A percentile compares a stretch with the other conserved stretches of the same genome.
These are phyloP conservation scores for Sakesphorus luctuosus DNA, from an alignment of 2,113 vertebrate species.

Conservation along the genomic window DNA sequence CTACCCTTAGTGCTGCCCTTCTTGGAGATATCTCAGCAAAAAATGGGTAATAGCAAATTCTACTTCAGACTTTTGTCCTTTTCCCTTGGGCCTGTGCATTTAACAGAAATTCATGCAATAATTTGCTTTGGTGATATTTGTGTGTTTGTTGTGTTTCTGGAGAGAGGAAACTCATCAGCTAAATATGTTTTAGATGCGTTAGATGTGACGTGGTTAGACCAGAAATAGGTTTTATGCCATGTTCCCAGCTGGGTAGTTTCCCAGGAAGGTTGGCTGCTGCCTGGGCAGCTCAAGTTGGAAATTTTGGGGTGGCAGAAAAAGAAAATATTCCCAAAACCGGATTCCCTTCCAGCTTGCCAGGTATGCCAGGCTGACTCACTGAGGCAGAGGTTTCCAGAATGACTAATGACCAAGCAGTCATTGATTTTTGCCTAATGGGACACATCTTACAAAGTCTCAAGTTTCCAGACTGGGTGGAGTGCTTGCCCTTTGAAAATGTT, in stretches of 20 bases:
- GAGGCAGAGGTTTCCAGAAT: not conserved
- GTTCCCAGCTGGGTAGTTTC: not conserved
- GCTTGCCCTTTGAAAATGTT: conserved; percentile 30
- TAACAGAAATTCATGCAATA: not conserved
- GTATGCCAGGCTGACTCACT: conserved; percentile 41
- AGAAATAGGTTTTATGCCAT: not conserved
- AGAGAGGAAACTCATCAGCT: not conserved
- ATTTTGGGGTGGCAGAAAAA: not conserved
- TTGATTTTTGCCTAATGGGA: conserved; percentile 41
- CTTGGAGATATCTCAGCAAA: not conserved
- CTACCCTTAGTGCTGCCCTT: not conserved
- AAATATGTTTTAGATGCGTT: not conserved
- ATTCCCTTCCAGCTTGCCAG: conserved; percentile 3
- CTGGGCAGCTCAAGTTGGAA: not conserved
- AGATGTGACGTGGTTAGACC: not conserved
- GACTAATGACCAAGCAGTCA: conserved; percentile 28
- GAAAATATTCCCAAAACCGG: not conserved
- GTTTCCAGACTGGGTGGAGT: conserved; percentile 53
- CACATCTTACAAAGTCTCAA: not conserved
- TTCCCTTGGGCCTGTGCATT: not conserved
- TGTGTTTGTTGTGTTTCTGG: not conserved
- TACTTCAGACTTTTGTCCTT: not conserved
- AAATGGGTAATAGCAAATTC: not conserved
- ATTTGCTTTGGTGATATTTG: not conserved
- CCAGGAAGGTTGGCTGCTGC: not conserved